Evolutionary conservation across 1,140 invertebrate genomes (phyloP).

Genomic region (Drosophila lini): DNA sequence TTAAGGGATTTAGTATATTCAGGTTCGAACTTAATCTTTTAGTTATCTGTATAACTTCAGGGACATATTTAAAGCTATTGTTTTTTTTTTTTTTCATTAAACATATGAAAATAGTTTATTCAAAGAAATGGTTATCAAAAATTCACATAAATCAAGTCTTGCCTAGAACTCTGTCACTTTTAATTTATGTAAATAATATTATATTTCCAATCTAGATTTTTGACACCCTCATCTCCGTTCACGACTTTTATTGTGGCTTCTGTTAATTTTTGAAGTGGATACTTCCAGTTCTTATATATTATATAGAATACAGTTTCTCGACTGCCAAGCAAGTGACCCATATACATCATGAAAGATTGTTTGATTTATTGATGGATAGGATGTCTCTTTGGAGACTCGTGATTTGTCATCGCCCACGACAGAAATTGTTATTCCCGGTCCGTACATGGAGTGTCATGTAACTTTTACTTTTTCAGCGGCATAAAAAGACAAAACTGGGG

Average conservation of each 20-base stretch:
- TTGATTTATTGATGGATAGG: slow-evolving; percentile 50
- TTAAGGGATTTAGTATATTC: neutral
- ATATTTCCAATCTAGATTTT: neutral
- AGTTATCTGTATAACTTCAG: too few species aligned
- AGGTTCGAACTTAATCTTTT: neutral
- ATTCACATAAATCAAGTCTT: neutral
- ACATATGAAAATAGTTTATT: neutral
- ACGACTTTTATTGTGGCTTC: neutral
- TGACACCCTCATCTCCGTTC: neutral
- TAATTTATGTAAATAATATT: neutral
- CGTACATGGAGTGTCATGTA: slow-evolving; percentile 64
- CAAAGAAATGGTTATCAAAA: neutral
- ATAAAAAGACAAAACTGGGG: slow-evolving; percentile 17
- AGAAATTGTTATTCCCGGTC: slow-evolving; percentile 49
- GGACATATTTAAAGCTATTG: neutral
- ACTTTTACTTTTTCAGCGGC: slow-evolving; percentile 71
- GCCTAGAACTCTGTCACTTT: neutral
- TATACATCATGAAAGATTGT: slow-evolving; percentile 22
- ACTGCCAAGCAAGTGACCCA: slow-evolving; percentile 33
- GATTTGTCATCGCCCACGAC: slow-evolving; percentile 45
- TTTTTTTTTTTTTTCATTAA: neutral
- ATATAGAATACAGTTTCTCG: neutral
- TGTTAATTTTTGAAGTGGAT: neutral
- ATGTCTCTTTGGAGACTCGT: slow-evolving; percentile 14
- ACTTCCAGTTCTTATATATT: slow-evolving; percentile 2